Base-by-base conservation (phyloP, 2,797 vertebrate species). In the Alfaro cultratus region DNA sequence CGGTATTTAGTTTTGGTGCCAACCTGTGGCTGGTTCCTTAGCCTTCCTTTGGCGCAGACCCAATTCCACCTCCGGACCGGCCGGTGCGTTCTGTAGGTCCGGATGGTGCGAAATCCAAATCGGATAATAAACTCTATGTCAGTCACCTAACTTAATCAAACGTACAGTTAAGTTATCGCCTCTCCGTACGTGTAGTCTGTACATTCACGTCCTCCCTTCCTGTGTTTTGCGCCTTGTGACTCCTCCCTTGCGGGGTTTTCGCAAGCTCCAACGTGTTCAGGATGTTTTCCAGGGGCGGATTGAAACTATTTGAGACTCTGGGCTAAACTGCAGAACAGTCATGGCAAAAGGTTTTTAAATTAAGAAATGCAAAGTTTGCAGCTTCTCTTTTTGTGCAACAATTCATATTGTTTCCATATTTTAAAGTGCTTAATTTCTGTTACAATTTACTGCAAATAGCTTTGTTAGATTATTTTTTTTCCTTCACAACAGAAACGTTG, bases 161-260 rank as follows among this genome's bases (percentile, higher is more conserved):
- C 15, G 4, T 12, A 41, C 11, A 18, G 39, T 26, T 15, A 3
- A 1, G 39, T n/a, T n/a, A 7, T n/a, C 10, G 1, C 23, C 39
- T 8, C 23, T 13, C 39, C 39, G 23, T 41, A 2, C n/a, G 5
- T 15, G 16, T n/a, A 5, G 23, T 1, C n/a, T 0, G 15, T 21
- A 0, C 1, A 29, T 29, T 29, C 1, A 46, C 23, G 72, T 23
- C 49, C 49, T 51, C 9, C 49, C 21, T 62, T 45, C 57, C 62
- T 16, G 78, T 7, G 57, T 7, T 21, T 0, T 45, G 77, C 75
- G 12, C 78, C 36, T 81, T 18, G 1, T 41, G 78, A 76, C 87
- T 85, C 86, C 88, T 82, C 88, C 85, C 76, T 62, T 36, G 6
- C 5, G 4, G 15, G 64, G 10, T 34, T 45, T 60, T 12, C 10